These are phyloP conservation scores for Euborellia annulipes DNA, from an alignment of 1,140 invertebrate genomes.

Conservation along the genomic window DNA sequence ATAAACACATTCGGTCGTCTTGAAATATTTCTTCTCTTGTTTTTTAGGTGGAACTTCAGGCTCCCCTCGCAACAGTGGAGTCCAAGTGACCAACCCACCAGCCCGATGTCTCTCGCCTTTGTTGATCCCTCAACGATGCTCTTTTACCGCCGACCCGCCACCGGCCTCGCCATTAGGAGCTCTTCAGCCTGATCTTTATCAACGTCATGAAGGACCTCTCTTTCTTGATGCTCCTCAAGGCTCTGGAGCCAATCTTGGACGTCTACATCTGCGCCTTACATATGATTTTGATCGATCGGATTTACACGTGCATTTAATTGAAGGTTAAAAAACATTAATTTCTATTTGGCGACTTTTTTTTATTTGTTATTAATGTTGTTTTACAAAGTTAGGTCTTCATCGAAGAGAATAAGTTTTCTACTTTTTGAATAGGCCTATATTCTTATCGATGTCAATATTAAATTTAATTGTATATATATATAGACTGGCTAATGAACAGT, in stretches of 20 bases:
- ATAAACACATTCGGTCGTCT: too few species aligned
- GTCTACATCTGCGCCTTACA: conserved; percentile 67
- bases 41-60: conserved; percentile 2
- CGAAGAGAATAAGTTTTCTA: too few species aligned
- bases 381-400: too few species aligned
- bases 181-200: conserved; percentile 72
- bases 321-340: conserved; percentile 37
- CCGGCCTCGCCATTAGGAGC: conserved; percentile 63
- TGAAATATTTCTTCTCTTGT: too few species aligned
- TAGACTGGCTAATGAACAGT: too few species aligned
- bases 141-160: conserved; percentile 18
- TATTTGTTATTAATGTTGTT: not conserved
- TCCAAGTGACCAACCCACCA: not conserved
- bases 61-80: not conserved
- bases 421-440: too few species aligned
- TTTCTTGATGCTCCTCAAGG: conserved; percentile 40
- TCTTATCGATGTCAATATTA: too few species aligned
- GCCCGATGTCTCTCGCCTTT: conserved; percentile 18
- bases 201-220: conserved; percentile 51
- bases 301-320: conserved; percentile 71
- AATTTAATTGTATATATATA: too few species aligned
- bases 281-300: conserved; percentile 83
- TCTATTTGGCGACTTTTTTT: conserved; percentile 3
- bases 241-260: conserved; percentile 45
- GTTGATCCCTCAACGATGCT: conserved; percentile 14